These are phyloP conservation scores for Stenichneumon culpator DNA, from an alignment of 2,888 invertebrate genomes.

Conservation along the genomic window DNA sequence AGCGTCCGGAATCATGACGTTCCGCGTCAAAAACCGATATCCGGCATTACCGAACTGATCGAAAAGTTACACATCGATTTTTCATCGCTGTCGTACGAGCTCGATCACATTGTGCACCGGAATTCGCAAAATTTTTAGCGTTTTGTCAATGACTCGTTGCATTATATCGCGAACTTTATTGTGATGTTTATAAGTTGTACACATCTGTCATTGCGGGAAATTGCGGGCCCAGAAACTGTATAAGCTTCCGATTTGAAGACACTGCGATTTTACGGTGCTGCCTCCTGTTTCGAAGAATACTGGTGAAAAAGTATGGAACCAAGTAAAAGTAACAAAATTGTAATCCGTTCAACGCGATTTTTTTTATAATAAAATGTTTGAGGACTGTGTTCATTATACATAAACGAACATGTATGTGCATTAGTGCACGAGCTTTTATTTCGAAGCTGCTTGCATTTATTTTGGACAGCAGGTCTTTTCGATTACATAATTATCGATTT, in stretches of 20 bases:
- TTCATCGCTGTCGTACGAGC: neutral
- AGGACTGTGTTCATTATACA: neutral
- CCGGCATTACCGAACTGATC: neutral
- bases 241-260: neutral
- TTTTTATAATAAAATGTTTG: neutral
- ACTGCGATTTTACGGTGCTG: neutral
- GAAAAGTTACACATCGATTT: neutral
- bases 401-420: neutral
- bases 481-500: neutral
- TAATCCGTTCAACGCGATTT: neutral
- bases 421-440: neutral
- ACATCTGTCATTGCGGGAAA: neutral
- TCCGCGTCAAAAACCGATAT: neutral
- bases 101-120: neutral
- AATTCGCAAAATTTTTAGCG: neutral
- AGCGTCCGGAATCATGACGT: conserved; percentile 75
- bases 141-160: neutral
- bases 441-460: neutral
- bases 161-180: neutral
- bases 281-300: neutral
- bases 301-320: neutral
- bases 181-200: neutral
- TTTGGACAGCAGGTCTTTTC: neutral
- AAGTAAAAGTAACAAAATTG: neutral
- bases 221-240: too few relatives aligned